Conservation (phyloP, 2,797 vertebrate genomes). For the Coilia nasus region DNA sequence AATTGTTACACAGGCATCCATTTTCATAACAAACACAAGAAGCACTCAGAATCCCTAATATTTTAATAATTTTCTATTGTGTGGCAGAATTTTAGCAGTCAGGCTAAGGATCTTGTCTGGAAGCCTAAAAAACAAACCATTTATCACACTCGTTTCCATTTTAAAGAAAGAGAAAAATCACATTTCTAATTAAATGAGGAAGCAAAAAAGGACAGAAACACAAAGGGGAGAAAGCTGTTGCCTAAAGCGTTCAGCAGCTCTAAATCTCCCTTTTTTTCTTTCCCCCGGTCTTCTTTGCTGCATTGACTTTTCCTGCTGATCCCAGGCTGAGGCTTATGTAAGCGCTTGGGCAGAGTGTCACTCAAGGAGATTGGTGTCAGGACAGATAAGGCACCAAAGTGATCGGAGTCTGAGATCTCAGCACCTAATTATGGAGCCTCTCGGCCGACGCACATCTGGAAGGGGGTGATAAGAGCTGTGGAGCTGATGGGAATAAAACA, state of each 20-base stretch:
- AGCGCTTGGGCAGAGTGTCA: conserved; percentile 63
- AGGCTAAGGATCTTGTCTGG: conserved; percentile 39
- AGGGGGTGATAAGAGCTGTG: conserved; percentile 49
- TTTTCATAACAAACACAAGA: not conserved
- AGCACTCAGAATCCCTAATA: not conserved
- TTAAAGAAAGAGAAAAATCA: conserved; percentile 37
- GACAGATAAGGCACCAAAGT: conserved; percentile 49
- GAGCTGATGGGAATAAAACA: conserved; percentile 55
- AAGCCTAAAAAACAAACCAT: conserved; percentile 44
- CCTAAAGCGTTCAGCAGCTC: conserved; percentile 31
- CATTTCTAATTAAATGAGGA: conserved; percentile 51
- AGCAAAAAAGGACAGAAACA: conserved; percentile 35
- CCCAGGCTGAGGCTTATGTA: conserved; percentile 52
- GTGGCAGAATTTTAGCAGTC: conserved; percentile 18
- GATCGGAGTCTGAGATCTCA: conserved; percentile 54
- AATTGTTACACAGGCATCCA: not conserved
- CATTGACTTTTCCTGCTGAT: conserved; percentile 58
- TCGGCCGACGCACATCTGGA: conserved; percentile 51
- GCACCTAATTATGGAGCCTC: conserved; percentile 58
- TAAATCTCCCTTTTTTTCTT: conserved; percentile 37
- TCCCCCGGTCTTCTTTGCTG: conserved; percentile 40
- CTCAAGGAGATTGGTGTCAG: conserved; percentile 61
- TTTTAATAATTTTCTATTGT: not conserved
- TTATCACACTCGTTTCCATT: conserved; percentile 36
- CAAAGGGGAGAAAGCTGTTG: conserved; percentile 27